Evolutionary conservation across 2,113 vertebrate genomes (phyloP).

Genomic region (Aramus guarauna): DNA sequence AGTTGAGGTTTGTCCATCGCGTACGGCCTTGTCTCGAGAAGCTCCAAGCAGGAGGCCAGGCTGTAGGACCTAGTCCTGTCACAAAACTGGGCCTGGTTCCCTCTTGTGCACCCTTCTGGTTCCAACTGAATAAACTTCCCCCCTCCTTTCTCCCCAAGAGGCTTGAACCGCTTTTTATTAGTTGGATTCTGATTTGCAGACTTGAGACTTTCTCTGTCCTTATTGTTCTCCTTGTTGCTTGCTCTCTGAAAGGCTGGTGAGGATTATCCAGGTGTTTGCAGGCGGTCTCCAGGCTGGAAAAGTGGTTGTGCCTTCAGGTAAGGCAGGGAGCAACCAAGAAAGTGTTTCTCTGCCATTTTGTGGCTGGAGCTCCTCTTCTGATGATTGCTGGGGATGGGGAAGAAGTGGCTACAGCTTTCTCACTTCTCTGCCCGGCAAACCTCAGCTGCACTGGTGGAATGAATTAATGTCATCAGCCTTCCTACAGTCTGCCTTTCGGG

Average conservation of each 20-base stretch:
- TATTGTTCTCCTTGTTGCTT: fast-evolving
- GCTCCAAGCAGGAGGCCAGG: fast-evolving
- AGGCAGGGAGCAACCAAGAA: not conserved
- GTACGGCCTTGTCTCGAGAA: fast-evolving
- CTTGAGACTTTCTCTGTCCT: not conserved
- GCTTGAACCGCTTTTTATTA: fast-evolving
- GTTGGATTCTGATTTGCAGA: not conserved
- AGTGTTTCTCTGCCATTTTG: not conserved
- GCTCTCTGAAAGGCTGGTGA: not conserved
- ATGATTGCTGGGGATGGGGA: not conserved
- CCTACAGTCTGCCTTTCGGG: not conserved
- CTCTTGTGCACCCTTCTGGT: fast-evolving
- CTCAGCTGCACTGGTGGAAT: not conserved
- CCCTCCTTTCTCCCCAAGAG: too few species aligned
- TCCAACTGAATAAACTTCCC: not conserved
- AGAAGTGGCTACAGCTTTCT: not conserved
- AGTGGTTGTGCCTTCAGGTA: not conserved
- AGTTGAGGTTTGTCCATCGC: fast-evolving
- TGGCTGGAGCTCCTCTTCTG: not conserved
- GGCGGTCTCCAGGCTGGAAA: not conserved
- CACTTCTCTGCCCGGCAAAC: not conserved
- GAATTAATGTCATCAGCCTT: not conserved
- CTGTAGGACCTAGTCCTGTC: fast-evolving
- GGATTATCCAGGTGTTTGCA: not conserved
- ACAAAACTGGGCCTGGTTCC: fast-evolving